Base-by-base conservation (phyloP, 2,797 vertebrate species). In the Pagetopsis macropterus region DNA sequence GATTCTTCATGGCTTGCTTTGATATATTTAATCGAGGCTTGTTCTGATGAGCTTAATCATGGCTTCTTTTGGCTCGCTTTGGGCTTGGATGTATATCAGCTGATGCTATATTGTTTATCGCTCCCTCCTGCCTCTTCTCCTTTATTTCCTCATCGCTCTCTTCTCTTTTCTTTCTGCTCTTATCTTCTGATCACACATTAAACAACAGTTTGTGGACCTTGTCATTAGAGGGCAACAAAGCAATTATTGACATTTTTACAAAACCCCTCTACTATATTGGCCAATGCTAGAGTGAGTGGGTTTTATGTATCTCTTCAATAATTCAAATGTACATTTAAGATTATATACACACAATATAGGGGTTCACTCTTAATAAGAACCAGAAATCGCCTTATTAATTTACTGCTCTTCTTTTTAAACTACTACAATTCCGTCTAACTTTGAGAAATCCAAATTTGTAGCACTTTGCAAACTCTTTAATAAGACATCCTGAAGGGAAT, bases 21-120 rank as follows among this genome's bases (percentile, higher is more conserved):
- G 86, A 82, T 86, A 70, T 79, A 76, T 84, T 78, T 84, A 84
- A 81, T 88, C 78, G 72, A 51, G 43, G 70, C 79, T 75, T 83
- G 81, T 76, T 84, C 69, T 64, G 76, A 84, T 85, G 59, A 81
- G 80, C 76, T 72, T 37, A 37, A 85, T 86, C 72, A 74, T 43
- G 73, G 76, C 81, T 84, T 84, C 70, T 69, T 79, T 77, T 65
- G 66, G 56, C 73, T 83, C 65, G 82, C 86, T 87, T 72, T 78
- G 75, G 77, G 71, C 76, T 78, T 65, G 66, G 79, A 75, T 84
- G 75, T 75, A 72, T 81, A 79, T 87, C 73, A 72, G 76, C 77
- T 76, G 64, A 71, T 80, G 65, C 72, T 49, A 71, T 77, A 74
- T 80, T 84, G 61, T 88, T 82, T 86, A 67, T 31, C 3, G 0